Conservation (phyloP, 1,140 invertebrate genomes). For the Bombus affinis region DNA sequence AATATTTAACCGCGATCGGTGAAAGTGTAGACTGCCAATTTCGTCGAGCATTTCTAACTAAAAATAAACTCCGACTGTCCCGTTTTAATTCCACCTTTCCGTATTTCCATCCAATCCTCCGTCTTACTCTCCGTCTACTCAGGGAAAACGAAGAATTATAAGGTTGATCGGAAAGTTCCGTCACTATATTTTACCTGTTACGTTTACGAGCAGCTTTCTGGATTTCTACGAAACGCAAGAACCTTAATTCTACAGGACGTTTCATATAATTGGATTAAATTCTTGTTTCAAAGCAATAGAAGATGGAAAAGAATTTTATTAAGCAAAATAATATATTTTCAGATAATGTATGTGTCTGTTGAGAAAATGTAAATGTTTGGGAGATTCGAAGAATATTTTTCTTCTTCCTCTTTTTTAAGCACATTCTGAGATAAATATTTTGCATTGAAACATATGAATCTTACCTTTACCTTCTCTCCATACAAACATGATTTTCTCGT, state of each 20-base stretch:
- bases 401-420: too few species aligned
- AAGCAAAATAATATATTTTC: neutral
- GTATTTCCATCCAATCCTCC: neutral
- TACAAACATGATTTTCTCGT: too few species aligned
- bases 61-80: conserved; percentile 48
- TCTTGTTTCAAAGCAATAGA: neutral
- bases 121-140: too few species aligned
- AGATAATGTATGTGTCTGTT: neutral
- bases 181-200: neutral
- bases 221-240: neutral
- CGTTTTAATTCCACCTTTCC: conserved; percentile 50
- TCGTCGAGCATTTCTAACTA: conserved; percentile 24
- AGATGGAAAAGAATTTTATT: neutral
- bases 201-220: neutral
- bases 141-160: conserved; percentile 29
- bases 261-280: neutral
- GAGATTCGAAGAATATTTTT: too few species aligned
- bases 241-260: neutral
- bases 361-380: neutral
- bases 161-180: neutral
- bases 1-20: conserved; percentile 29
- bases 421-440: too few species aligned
- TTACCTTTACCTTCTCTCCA: too few species aligned
- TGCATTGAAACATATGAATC: too few species aligned
- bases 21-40: conserved; percentile 45